Conservation (phyloP, 2,113 vertebrate species). For the Muntiacus muntjak region DNA sequence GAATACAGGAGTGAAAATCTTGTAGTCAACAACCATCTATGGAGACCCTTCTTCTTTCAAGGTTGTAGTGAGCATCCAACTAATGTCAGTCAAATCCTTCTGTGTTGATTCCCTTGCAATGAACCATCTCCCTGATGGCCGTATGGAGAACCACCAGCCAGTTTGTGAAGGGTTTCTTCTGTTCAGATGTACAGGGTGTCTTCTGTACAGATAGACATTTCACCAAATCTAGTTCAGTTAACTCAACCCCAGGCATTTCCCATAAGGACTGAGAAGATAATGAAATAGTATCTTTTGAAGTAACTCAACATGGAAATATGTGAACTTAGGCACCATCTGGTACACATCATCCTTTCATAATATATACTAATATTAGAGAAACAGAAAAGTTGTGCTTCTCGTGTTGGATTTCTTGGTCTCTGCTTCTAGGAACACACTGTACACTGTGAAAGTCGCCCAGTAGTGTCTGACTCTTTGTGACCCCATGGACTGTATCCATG, state of each 20-base stretch:
- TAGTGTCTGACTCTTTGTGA: not conserved
- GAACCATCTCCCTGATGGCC: rapidly evolving
- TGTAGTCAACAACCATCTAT: not conserved
- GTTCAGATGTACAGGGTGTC: not conserved
- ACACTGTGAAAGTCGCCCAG: not conserved
- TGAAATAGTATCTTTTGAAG: not conserved
- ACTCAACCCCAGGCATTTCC: not conserved
- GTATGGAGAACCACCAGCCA: not conserved
- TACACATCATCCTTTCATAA: not conserved
- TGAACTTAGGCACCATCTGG: not conserved
- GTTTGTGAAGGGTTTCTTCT: not conserved
- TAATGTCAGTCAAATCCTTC: not conserved
- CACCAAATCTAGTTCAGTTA: not conserved
- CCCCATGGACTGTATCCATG: not conserved
- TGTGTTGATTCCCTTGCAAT: not conserved
- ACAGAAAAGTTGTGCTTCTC: not conserved
- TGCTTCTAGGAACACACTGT: not conserved
- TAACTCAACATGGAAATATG: not conserved
- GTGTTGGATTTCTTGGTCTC: not conserved
- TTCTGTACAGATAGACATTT: not conserved
- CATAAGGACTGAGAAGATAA: not conserved
- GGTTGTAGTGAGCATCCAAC: not conserved
- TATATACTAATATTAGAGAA: not conserved
- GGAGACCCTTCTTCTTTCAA: not conserved
- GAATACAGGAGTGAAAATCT: not conserved